Percentiles rank a stretch among this genome's conserved stretches.
Evolutionary conservation across 2,888 invertebrate species (phyloP).

Genomic region (Papilio demoleus): DNA sequence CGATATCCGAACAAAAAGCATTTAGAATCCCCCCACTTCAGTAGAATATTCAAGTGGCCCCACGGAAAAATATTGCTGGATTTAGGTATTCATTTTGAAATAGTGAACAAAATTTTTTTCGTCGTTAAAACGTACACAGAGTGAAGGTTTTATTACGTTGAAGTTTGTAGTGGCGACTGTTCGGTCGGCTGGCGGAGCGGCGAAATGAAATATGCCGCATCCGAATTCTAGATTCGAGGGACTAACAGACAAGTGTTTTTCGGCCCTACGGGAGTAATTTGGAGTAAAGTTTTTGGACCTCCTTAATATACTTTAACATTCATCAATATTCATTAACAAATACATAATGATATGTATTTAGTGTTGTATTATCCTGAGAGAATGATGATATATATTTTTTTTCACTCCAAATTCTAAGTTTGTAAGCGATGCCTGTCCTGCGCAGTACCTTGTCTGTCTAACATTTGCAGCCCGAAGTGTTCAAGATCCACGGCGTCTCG

Average conservation of each 20-base stretch:
- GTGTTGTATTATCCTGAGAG: too few relatives aligned
- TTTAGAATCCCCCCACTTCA: slow-evolving; percentile 13
- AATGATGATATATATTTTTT: too few relatives aligned
- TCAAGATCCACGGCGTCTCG: too few relatives aligned
- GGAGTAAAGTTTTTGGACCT: neutral
- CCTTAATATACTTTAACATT: neutral
- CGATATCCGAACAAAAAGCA: slow-evolving; percentile 1
- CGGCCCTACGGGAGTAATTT: neutral
- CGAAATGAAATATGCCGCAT: slow-evolving; percentile 3
- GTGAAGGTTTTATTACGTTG: slow-evolving; percentile 27
- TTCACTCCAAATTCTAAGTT: too few relatives aligned
- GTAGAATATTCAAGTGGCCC: slow-evolving; percentile 30
- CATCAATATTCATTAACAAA: neutral
- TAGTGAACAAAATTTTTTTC: slow-evolving; percentile 8
- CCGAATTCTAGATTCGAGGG: neutral
- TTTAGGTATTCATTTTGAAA: slow-evolving; percentile 29
- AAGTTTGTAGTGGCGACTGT: slow-evolving; percentile 20
- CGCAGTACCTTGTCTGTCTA: too few relatives aligned
- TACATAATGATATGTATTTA: neutral
- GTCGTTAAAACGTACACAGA: slow-evolving; percentile 28
- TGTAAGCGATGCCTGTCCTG: too few relatives aligned
- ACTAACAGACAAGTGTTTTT: slow-evolving; percentile 14
- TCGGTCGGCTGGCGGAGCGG: neutral
- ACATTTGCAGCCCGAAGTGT: too few relatives aligned
- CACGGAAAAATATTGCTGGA: slow-evolving; percentile 28